Conservation (phyloP, 2,888 invertebrate species). For the Drosophila anomalata region DNA sequence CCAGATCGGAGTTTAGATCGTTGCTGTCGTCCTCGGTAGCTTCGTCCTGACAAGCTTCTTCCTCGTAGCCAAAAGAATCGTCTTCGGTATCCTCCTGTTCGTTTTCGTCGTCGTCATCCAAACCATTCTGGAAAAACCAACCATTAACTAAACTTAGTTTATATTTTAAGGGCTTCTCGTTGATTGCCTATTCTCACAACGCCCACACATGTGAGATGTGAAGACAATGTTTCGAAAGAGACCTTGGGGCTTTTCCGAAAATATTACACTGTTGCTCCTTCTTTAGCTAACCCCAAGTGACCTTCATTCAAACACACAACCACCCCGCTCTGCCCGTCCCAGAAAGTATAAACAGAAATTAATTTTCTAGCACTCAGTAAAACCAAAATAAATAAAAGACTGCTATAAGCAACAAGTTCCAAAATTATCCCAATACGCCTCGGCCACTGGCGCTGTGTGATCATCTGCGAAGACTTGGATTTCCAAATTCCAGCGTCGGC, state of each 20-base stretch:
- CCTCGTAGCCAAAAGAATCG: constrained; percentile 72
- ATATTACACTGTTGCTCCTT: background rate
- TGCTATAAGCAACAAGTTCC: constrained; percentile 35
- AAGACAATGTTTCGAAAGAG: constrained; percentile 31
- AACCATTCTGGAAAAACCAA: constrained; percentile 60
- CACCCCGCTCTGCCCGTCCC: constrained; percentile 23
- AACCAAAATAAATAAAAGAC: constrained; percentile 13
- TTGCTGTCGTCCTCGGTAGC: constrained; percentile 82
- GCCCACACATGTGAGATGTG: constrained; percentile 20
- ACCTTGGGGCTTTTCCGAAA: constrained; percentile 7
- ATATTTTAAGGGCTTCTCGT: background rate
- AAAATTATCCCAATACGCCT: constrained; percentile 41
- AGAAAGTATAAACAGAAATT: constrained; percentile 2
- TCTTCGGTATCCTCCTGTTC: constrained; percentile 46
- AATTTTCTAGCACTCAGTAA: constrained; percentile 35
- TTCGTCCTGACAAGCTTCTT: constrained; percentile 53
- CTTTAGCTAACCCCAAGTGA: constrained; percentile 20
- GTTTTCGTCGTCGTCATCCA: constrained; percentile 76
- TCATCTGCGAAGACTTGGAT: constrained; percentile 16
- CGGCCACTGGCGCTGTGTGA: constrained; percentile 25
- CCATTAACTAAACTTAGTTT: background rate
- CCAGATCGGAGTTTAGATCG: constrained; percentile 79
- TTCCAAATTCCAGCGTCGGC: background rate
- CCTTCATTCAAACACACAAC: constrained; percentile 36
- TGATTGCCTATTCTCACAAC: constrained; percentile 21